phyloP scores from a whole-genome alignment of 2,888 invertebrate species.

The Clistopyga incitator region DNA sequence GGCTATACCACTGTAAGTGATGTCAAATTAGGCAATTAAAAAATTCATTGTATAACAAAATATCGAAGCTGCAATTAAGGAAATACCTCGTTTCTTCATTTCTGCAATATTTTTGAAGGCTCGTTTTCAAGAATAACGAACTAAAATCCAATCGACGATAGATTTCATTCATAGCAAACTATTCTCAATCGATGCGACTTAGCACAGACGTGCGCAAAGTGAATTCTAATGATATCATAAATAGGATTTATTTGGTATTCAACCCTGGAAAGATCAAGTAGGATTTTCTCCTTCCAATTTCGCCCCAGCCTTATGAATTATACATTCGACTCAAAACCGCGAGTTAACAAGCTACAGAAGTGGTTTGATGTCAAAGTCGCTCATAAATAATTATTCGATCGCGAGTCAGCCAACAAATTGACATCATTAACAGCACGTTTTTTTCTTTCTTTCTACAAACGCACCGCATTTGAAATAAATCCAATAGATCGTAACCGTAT shows the following conservation, averaged over 20 bases:
- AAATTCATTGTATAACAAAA: no score
- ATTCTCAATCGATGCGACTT: neutral
- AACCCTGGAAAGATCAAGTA: neutral
- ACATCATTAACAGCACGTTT: constrained; percentile 3
- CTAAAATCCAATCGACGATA: neutral
- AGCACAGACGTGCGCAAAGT: neutral
- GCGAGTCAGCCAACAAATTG: neutral
- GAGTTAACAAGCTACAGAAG: constrained; percentile 22
- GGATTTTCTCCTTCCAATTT: neutral
- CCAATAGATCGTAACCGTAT: neutral
- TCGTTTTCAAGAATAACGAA: neutral
- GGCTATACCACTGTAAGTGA: no score
- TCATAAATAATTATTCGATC: constrained; percentile 8
- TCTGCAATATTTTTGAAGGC: no score
- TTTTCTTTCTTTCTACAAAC: neutral
- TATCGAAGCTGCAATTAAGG: neutral
- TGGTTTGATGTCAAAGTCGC: neutral
- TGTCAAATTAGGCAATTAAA: no score
- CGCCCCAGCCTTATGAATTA: constrained; percentile 6
- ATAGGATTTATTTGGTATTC: neutral
- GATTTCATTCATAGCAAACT: neutral
- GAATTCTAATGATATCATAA: neutral
- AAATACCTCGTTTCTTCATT: no score
- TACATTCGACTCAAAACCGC: constrained; percentile 4
- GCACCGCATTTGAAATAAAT: neutral